These are phyloP conservation scores for Sceloporus undulatus DNA, from an alignment of 2,113 vertebrate genomes.

Conservation along the genomic window DNA sequence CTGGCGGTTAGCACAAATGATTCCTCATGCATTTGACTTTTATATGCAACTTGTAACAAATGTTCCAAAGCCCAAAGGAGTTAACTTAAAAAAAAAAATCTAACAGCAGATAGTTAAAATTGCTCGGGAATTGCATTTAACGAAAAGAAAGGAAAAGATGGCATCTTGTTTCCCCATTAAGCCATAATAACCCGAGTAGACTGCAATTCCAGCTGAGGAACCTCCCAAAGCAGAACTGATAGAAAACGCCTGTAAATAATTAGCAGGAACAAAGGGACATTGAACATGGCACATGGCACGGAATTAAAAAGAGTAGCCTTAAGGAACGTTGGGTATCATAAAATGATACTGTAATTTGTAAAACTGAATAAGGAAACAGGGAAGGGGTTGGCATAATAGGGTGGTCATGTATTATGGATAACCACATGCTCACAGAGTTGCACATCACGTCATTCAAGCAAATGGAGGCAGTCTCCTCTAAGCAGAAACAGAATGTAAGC, in stretches of 20 bases:
- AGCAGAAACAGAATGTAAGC: neutral
- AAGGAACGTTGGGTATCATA: constrained; percentile 26
- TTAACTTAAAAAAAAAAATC: constrained; percentile 20
- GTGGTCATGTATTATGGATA: neutral
- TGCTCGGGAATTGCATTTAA: constrained; percentile 34
- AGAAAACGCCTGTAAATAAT: constrained; percentile 49
- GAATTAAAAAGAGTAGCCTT: constrained; percentile 36
- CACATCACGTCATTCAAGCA: neutral
- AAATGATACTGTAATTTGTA: constrained; percentile 48
- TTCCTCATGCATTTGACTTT: constrained; percentile 47
- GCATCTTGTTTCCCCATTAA: constrained; percentile 31
- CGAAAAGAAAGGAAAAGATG: neutral
- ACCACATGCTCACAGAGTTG: neutral
- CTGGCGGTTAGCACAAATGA: constrained; percentile 51
- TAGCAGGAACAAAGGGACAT: constrained; percentile 43
- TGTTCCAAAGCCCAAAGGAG: constrained; percentile 37
- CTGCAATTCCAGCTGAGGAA: constrained; percentile 26
- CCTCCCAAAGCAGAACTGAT: constrained; percentile 29
- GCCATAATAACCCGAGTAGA: constrained; percentile 34
- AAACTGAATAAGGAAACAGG: constrained; percentile 27
- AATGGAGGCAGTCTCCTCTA: neutral
- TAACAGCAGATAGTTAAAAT: constrained; percentile 26
- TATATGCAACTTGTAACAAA: constrained; percentile 39
- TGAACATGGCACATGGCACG: constrained; percentile 40
- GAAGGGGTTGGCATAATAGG: constrained; percentile 1